These are phyloP conservation scores for Streptopelia turtur DNA, from an alignment of 2,797 vertebrate species.

Conservation along the genomic window DNA sequence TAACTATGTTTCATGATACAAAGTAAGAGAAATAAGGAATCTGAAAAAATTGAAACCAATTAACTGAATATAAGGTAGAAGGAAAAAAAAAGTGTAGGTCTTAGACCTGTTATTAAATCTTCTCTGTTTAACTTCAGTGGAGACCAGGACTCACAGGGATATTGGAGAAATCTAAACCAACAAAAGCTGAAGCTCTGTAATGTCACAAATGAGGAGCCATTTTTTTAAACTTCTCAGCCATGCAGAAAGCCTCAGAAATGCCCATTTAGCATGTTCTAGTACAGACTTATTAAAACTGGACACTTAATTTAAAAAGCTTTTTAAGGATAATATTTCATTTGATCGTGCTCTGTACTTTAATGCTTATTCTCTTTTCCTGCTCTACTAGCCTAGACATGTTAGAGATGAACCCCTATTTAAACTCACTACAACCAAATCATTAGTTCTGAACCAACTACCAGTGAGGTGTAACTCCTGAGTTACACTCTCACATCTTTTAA, in stretches of 20 bases:
- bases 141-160: background rate
- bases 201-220: background rate
- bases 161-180: background rate
- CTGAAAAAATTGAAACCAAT: background rate
- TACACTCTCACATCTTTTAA: background rate
- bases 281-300: background rate
- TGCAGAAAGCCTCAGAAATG: background rate
- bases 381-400: background rate
- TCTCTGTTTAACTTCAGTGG: background rate
- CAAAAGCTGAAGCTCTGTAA: background rate
- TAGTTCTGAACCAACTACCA: background rate
- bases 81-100: background rate
- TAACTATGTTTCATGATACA: fast-evolving
- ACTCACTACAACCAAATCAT: background rate
- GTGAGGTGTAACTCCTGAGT: background rate
- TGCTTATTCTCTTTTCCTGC: background rate
- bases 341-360: background rate
- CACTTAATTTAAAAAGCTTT: background rate
- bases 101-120: background rate
- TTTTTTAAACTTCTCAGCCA: background rate
- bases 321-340: background rate
- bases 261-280: background rate
- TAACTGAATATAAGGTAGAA: background rate
- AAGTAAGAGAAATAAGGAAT: background rate
- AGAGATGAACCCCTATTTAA: background rate